Base-by-base conservation (phyloP, 2,888 invertebrate species). In the Chrysolina oricalcia region DNA sequence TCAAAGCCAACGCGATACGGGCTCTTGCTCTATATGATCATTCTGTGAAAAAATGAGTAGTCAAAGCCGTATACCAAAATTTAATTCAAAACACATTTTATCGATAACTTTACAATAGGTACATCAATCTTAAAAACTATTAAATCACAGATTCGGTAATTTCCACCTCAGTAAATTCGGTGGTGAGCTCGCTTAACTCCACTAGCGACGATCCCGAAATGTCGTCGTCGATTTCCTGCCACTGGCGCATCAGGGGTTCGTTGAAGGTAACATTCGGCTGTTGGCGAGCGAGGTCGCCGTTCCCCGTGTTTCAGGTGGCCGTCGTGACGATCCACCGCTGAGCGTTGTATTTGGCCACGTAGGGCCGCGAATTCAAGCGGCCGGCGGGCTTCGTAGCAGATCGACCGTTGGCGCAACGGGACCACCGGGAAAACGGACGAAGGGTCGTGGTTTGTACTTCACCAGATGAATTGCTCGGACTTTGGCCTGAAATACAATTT, bases 381-480 rank as follows among this genome's bases (percentile, higher is more conserved):
- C 77, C 70, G 21, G 81, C 74, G 62, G 76, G 81, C 70, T 83
- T 84, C 9, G 72, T 41, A 21, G 76, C 73, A 1, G 81, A 78
- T 70, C 84, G 82, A 27, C 83, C 74, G 79, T 83, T 85, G 81
- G 86, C 85, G 80, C 84, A 86, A 8, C 87, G 82, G 6, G 88
- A 87, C 87, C 87, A 87, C 70, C 86, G 81, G 13, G 87, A 84
- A 75, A 87, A 86, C 11, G 87, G 86, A 46, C 87, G 83, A 73
- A 88, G 74, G 1, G 88, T 86, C 0, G 88, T 88, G 19, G 86
- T 87, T 70, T 88, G 87, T 56, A 87, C 85, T 41, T 86, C 87
- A 75, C 87, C 88, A 70, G 88, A 88, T 19, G 89, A 89, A 83
- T 88, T 88, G 83, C 87, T 88, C 72, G 85, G 84, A 81, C 87